Conservation (phyloP, 1,140 invertebrate genomes). For the Drosophila jambulina region DNA sequence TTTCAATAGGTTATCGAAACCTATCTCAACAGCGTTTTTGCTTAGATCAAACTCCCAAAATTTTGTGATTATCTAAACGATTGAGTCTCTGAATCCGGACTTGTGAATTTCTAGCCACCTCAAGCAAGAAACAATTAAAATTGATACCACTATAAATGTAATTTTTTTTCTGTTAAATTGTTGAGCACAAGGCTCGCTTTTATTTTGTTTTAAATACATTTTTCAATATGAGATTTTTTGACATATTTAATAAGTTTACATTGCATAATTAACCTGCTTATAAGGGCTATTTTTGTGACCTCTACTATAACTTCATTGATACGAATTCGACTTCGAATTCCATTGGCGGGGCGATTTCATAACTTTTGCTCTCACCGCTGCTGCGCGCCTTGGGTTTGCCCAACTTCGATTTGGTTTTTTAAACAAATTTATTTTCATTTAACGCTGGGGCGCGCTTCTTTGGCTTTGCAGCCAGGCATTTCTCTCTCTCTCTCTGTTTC, state of each 20-base stretch:
- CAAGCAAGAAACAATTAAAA: no score
- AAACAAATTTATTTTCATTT: slow-evolving; percentile 62
- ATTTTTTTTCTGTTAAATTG: neutral
- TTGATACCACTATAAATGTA: neutral
- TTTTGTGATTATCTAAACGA: neutral
- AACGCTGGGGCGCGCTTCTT: slow-evolving; percentile 51
- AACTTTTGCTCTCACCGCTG: slow-evolving; percentile 66
- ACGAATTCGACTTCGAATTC: slow-evolving; percentile 63
- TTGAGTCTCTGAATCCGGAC: neutral
- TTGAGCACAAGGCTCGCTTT: neutral
- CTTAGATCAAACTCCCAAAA: neutral
- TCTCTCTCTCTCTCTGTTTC: slow-evolving; percentile 35
- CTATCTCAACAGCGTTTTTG: no score
- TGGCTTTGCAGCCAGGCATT: slow-evolving; percentile 56
- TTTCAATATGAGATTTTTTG: neutral
- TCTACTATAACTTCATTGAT: slow-evolving; percentile 56
- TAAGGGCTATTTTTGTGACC: slow-evolving; percentile 6
- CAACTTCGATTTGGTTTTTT: slow-evolving; percentile 61
- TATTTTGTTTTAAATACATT: neutral
- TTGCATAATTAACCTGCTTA: neutral
- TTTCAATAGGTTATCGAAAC: neutral
- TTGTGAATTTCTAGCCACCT: neutral
- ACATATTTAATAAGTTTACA: neutral
- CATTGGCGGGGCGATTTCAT: slow-evolving; percentile 77
- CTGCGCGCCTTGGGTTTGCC: slow-evolving; percentile 49